These are phyloP conservation scores for Schlechtendalia chinensis DNA, from an alignment of 1,140 invertebrate genomes.

Conservation along the genomic window DNA sequence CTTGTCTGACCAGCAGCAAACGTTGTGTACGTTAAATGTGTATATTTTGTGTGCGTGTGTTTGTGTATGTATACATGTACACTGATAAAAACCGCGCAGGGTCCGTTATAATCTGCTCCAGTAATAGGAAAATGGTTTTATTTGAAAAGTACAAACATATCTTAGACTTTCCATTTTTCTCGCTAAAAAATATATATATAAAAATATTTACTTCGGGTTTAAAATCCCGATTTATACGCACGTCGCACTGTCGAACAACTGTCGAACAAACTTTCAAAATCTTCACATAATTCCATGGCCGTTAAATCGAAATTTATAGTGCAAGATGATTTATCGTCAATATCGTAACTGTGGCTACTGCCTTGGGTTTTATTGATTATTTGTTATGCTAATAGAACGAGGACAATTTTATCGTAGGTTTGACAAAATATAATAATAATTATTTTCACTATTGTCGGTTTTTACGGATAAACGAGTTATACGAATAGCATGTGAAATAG, in stretches of 20 bases:
- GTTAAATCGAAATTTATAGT: neutral
- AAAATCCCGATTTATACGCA: neutral
- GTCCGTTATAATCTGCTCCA: slow-evolving; percentile 28
- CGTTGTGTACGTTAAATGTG: slow-evolving; percentile 17
- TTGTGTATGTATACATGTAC: neutral
- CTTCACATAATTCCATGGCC: neutral
- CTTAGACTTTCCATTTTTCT: slow-evolving; percentile 12
- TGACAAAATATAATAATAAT: no score
- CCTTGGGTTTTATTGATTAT: neutral
- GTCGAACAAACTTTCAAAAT: neutral
- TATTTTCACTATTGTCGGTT: no score
- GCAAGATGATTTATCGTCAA: neutral
- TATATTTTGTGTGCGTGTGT: neutral
- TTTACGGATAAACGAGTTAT: no score
- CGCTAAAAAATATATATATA: neutral
- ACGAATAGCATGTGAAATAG: no score
- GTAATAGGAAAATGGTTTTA: slow-evolving; percentile 33
- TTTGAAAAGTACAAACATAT: slow-evolving; percentile 13
- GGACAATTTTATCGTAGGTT: no score
- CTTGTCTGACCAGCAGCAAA: slow-evolving; percentile 34
- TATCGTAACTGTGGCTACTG: neutral
- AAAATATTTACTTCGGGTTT: neutral
- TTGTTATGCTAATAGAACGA: neutral
- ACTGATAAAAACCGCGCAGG: slow-evolving; percentile 11
- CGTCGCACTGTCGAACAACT: neutral